Base-by-base conservation (phyloP, 2,888 invertebrate species). In the Pollenia griseotomentosa region DNA sequence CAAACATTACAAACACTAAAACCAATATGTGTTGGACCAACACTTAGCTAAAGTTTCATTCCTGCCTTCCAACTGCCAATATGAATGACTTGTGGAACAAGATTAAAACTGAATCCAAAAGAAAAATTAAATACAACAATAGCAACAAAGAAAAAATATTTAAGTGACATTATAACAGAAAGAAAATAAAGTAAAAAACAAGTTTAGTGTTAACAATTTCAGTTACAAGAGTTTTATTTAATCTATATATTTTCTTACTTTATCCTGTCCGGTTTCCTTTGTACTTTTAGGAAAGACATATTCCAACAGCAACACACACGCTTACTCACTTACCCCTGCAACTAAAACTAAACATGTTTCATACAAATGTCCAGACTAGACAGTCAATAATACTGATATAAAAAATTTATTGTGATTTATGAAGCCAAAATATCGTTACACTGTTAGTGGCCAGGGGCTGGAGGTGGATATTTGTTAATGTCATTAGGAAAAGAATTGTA, bases 401-500 rank as follows among this genome's bases (percentile, higher is more conserved):
- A 86, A 80, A 80, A 73, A 86, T 78, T 51, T 79, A 70, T 85
- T 86, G 80, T 75, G 83, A 77, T 84, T 87, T 81, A 84, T 78
- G 63, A 66, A 83, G 65, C 57, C 65, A 78, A 44, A 46, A 71
- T 66, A 0, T 42, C 55, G 42, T 4, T 9, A 42, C 5, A 10
- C 10, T 40, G 59, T 5, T 10, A 9, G 0, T n/a, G 46, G 12
- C 12, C 0, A 8, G 33, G 6, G 19, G 5, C 9, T 42, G 8
- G 6, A 40, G 19, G 53, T 2, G 63, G 65, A 70, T 57, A 48
- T 78, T 77, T 78, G 16, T 33, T 51, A 66, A 73, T 71, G 44
- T 16, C 51, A 83, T 83, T 77, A 44, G 78, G 55, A 71, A 77
- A 77, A 23, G 14, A 14, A 61, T 61, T 74, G 61, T 55, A 42